Conservation (phyloP, 2,797 vertebrate species). For the Loris lydekkerianus region DNA sequence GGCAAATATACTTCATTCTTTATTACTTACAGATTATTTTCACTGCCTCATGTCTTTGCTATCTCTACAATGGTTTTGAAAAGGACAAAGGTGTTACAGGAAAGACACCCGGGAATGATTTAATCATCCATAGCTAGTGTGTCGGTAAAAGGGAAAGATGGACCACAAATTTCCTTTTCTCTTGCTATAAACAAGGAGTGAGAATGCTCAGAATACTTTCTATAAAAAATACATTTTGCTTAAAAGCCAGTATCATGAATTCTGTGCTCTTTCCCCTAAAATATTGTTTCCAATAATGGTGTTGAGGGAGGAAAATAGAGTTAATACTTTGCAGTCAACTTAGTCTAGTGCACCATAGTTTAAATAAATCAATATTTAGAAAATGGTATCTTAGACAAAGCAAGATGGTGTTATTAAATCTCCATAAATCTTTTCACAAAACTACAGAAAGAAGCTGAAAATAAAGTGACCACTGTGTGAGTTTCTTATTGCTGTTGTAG, state of each 20-base stretch:
- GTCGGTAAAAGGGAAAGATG: not conserved
- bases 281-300: not conserved
- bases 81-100: not conserved
- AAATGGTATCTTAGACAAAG: not conserved
- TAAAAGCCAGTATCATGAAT: not conserved
- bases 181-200: not conserved
- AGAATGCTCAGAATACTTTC: not conserved
- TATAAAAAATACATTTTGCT: not conserved
- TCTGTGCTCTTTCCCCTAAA: not conserved
- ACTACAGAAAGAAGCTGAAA: not conserved
- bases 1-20: not conserved
- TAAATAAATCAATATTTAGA: not conserved
- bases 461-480: not conserved
- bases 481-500: not conserved
- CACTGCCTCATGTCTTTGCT: not conserved
- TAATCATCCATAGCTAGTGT: not conserved
- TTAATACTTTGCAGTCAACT: not conserved
- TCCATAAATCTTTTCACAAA: not conserved
- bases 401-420: not conserved
- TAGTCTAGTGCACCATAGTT: not conserved
- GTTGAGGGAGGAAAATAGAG: not conserved
- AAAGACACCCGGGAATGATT: not conserved
- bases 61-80: not conserved
- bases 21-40: not conserved
- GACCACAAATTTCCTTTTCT: not conserved